Percentiles rank a stretch among this genome's conserved stretches.
phyloP scores from a whole-genome alignment of 2,888 invertebrate species.

The Caenorhabditis sp. region DNA sequence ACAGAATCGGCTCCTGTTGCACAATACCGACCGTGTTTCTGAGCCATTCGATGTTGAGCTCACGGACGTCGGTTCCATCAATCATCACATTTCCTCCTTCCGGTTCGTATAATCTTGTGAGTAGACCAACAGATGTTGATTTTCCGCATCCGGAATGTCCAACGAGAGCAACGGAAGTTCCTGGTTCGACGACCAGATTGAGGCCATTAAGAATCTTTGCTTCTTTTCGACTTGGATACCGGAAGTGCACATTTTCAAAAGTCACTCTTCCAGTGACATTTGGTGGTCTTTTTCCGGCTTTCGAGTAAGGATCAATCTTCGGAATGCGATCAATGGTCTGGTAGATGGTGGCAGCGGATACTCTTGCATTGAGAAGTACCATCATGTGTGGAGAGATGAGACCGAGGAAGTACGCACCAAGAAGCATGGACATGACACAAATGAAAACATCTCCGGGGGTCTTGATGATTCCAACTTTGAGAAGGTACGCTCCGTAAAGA shows the following conservation, averaged over 20 bases:
- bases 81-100: constrained; percentile 63
- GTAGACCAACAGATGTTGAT: constrained; percentile 66
- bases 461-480: constrained; percentile 62
- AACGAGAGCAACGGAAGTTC: constrained; percentile 67
- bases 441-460: constrained; percentile 75
- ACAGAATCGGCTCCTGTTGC: constrained; percentile 73
- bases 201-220: constrained; percentile 64
- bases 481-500: constrained; percentile 69
- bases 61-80: constrained; percentile 70
- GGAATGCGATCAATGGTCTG: constrained; percentile 67
- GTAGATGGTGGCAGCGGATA: constrained; percentile 67
- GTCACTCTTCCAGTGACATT: constrained; percentile 51
- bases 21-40: constrained; percentile 72
- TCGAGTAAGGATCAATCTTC: constrained; percentile 70
- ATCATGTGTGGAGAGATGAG: constrained; percentile 68
- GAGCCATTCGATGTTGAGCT: constrained; percentile 68
- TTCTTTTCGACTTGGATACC: constrained; percentile 69
- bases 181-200: constrained; percentile 63
- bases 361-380: constrained; percentile 69
- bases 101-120: constrained; percentile 65
- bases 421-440: constrained; percentile 69
- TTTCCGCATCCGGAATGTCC: constrained; percentile 70
- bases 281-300: constrained; percentile 53
- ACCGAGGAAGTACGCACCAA: constrained; percentile 70
- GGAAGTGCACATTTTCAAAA: constrained; percentile 72